Evolutionary conservation across 1,140 invertebrate species (phyloP).

Genomic region (Calosoma granatense): DNA sequence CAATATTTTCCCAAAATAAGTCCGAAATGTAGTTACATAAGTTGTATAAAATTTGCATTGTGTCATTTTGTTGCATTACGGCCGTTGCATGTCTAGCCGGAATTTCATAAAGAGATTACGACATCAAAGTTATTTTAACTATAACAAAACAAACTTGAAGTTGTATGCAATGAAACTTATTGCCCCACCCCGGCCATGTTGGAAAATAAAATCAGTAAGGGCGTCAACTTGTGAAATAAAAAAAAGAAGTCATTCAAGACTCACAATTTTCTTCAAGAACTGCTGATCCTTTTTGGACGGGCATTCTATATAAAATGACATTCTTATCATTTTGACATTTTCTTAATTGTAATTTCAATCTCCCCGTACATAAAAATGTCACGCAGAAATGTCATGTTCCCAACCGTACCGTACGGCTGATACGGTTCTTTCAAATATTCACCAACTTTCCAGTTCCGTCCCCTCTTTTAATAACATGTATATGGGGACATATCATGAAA

Average conservation of each 20-base stretch:
- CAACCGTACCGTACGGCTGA: no score
- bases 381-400: conserved; percentile 2
- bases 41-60: no score
- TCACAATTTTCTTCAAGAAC: background rate
- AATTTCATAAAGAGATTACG: background rate
- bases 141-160: background rate
- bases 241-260: background rate
- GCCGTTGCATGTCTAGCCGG: background rate
- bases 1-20: no score
- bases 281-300: background rate
- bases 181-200: no score
- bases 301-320: conserved; percentile 5
- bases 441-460: background rate
- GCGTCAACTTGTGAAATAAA: background rate
- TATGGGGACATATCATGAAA: no score
- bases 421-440: background rate
- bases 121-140: background rate
- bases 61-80: background rate
- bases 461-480: background rate
- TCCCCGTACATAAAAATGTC: conserved; percentile 3
- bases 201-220: no score
- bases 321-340: conserved; percentile 9
- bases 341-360: conserved; percentile 9
- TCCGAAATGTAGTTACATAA: no score
- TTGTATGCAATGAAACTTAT: no score